These are phyloP conservation scores for Syngnathoides biaculeatus DNA, from an alignment of 2,113 vertebrate species.

Conservation along the genomic window DNA sequence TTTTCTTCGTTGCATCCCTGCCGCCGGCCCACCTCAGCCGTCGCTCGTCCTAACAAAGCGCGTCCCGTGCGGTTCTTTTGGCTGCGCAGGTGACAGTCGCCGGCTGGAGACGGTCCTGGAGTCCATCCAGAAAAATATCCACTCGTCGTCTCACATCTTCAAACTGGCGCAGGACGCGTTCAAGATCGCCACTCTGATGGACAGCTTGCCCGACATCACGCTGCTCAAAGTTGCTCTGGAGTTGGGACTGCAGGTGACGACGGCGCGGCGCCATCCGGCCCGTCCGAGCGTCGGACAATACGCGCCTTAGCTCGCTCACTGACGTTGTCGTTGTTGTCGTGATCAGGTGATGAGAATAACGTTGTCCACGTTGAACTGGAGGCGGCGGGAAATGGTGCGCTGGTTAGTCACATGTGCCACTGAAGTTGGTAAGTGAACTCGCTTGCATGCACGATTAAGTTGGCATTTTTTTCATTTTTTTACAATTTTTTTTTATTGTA, in stretches of 20 bases:
- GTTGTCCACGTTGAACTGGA: conserved; percentile 96
- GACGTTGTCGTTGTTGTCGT: neutral
- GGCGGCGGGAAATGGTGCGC: conserved; percentile 97
- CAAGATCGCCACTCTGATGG: conserved; percentile 94
- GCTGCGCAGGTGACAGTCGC: conserved; percentile 84
- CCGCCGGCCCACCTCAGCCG: neutral
- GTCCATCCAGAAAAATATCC: conserved; percentile 98
- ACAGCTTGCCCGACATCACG: conserved; percentile 91
- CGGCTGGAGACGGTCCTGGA: conserved; percentile 95
- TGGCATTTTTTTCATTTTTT: neutral
- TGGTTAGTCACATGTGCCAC: conserved; percentile 99
- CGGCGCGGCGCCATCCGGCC: neutral
- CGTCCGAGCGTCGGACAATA: neutral
- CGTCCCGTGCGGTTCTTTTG: neutral
- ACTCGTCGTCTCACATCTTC: conserved; percentile 94
- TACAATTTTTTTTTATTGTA: neutral
- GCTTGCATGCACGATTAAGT: neutral
- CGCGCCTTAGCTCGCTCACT: neutral
- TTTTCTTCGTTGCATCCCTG: too few species aligned
- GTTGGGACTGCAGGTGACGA: conserved; percentile 92
- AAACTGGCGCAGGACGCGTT: conserved; percentile 98
- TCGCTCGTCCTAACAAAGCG: neutral
- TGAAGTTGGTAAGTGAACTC: conserved; percentile 89
- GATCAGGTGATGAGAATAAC: conserved; percentile 98
- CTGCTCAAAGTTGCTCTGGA: conserved; percentile 95